phyloP scores from a whole-genome alignment of 1,140 invertebrate genomes.

The Physella acuta region DNA sequence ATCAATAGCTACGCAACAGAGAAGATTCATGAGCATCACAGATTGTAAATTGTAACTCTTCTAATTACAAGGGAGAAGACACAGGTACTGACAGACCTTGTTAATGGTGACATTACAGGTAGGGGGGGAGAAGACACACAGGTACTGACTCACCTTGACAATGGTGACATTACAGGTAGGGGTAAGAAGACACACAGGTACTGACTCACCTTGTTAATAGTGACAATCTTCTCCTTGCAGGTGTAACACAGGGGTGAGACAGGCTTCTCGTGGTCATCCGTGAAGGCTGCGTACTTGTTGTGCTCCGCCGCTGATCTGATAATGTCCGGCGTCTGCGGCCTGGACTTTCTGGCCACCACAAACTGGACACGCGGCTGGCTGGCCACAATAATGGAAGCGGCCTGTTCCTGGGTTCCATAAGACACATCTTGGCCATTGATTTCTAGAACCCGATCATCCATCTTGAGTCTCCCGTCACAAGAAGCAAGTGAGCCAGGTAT shows the following conservation, averaged over 20 bases:
- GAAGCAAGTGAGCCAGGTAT: slow-evolving; percentile 58
- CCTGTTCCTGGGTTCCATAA: slow-evolving; percentile 60
- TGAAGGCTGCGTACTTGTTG: slow-evolving; percentile 29
- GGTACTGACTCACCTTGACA: no score
- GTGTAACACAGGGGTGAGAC: slow-evolving; percentile 33
- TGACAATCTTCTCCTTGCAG: slow-evolving; percentile 58
- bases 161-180: no score
- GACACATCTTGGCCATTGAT: slow-evolving; percentile 63
- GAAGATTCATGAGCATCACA: no score
- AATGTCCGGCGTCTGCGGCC: slow-evolving; percentile 57
- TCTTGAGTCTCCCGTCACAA: slow-evolving; percentile 52
- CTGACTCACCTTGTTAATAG: slow-evolving; percentile 59
- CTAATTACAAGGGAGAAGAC: no score
- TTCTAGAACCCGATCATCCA: slow-evolving; percentile 59
- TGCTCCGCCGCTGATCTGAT: slow-evolving; percentile 48
- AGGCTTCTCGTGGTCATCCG: slow-evolving; percentile 29
- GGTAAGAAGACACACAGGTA: no score
- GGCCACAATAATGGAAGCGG: slow-evolving; percentile 56
- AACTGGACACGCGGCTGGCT: slow-evolving; percentile 58
- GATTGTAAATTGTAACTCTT: no score
- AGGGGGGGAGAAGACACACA: no score
- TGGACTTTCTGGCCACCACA: slow-evolving; percentile 58
- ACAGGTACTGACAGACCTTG: no score
- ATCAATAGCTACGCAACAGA: no score
- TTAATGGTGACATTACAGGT: no score